Base-by-base conservation (phyloP, 2,888 invertebrate genomes). In the Hyposoter didymator region DNA sequence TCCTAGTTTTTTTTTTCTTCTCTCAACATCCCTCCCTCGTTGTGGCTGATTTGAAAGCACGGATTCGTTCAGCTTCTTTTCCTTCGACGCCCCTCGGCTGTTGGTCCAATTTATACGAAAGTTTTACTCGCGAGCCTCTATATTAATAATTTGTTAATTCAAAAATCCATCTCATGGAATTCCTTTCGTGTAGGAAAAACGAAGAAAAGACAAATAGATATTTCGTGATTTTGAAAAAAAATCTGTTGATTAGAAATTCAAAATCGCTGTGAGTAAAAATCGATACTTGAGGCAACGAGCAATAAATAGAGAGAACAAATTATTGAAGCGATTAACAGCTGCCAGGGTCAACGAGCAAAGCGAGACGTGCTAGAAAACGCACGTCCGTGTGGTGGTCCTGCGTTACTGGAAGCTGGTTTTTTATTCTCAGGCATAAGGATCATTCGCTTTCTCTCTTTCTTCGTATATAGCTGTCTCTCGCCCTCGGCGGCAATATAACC, bases 401-500 rank as follows among this genome's bases (percentile, higher is more conserved):
- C 43, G 28, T 22, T 64, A 62, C 67, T 78, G 28, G 59, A 14
- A 47, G 64, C 45, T 69, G 55, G 28, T 69, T 39, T 39, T 45
- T 49, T 70, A 47, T 79, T 32, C 52, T 79, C 47, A 67, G 35
- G 47, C 76, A 55, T 69, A 55, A 82, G 72, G 69, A 74, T 79
- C 67, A 45, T 76, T 47, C 69, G 45, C 49, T 70, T 49, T 70
- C 47, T 75, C 64, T 84, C 59, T 78, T 78, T 75, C 81, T 75
- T 10, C 43, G 14, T 45, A 28, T 52, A 17, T 62, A 67, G 72
- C 81, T 75, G 14, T 49, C 45, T 74, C 55, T 7, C n/a, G 62
- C 75, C 43, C 17, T 84, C 69, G 55, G 72, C 78, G 67, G 84
- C 70, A 85, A 76, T 78, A 78, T 78, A 76, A 84, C 72, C 75